phyloP scores from a whole-genome alignment of 2,113 vertebrate species.

The Malurus elegans region DNA sequence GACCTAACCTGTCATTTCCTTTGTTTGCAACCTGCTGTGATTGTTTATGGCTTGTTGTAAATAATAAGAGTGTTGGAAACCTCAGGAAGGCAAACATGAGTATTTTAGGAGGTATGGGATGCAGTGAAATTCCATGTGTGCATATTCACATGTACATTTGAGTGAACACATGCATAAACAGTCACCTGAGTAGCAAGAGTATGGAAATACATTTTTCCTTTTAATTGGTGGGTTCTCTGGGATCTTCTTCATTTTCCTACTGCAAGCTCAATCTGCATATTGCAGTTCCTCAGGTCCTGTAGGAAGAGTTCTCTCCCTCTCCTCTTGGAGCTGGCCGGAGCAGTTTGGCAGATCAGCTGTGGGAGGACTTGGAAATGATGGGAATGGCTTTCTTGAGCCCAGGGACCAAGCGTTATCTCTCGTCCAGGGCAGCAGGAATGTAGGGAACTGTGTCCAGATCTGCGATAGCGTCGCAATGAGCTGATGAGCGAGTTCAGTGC shows the following conservation, averaged over 20 bases:
- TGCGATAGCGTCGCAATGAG: not conserved
- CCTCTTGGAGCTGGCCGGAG: not conserved
- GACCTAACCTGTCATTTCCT: not conserved
- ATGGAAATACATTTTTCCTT: not conserved
- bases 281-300: not conserved
- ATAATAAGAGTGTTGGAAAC: not conserved
- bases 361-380: not conserved
- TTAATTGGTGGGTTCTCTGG: not conserved
- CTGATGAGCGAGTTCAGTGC: not conserved
- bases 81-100: not conserved
- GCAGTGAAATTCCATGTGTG: not conserved
- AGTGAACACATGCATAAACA: not conserved
- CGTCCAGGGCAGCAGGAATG: not conserved
- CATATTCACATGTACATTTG: not conserved
- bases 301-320: not conserved
- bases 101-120: not conserved
- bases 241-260: not conserved
- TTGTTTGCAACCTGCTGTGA: not conserved
- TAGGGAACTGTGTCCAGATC: not conserved
- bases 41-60: not conserved
- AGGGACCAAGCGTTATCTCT: not conserved
- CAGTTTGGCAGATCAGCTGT: not conserved
- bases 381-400: not conserved
- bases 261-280: not conserved
- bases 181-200: not conserved